Base-by-base conservation (phyloP, 2,113 vertebrate genomes). In the Anolis carolinensis region DNA sequence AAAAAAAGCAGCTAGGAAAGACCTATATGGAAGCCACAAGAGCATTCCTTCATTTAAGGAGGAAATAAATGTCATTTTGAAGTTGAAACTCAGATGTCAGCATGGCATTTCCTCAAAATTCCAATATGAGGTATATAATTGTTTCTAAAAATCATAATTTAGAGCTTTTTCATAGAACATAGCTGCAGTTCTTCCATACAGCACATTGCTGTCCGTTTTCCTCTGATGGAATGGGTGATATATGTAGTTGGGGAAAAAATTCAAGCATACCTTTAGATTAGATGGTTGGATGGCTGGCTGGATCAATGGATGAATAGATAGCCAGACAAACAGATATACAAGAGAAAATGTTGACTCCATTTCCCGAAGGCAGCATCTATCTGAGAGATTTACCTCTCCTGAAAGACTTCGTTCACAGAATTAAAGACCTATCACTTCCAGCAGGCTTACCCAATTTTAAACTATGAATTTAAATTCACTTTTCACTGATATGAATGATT, bases 101-200 rank as follows among this genome's bases (percentile, higher is more conserved):
- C n/a, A 77, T 18, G n/a, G 30, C 11, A 34, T 9, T 84, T 23
- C 23, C 25, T 67, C 77, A 77, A 67, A 78, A 71, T 89, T 85
- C 39, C 87, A 2, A 44, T 63, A 23, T 86, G 48, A 52, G 63
- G 30, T 85, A 52, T 70, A 70, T 23, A 34, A 78, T 11, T 21
- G 23, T 65, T 83, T 74, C n/a, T 1, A 34, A 79, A 59, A 8
- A 79, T 5, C 30, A 0, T 34, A n/a, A 14, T 79, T 7, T 72
- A 82, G 85, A 89, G 77, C 30, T 16, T 32, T 76, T 90, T 87
- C 34, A 62, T 63, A 80, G 2, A 65, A 2, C 8, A 39, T 50
- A 78, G 0, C 16, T 83, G 11, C 67, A 32, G 4, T 1, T 71
- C 32, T 71, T 32, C 34, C 4, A 72, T 72, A 75, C 0, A 0